These are phyloP conservation scores for Eunapius fragilis DNA, from an alignment of 37 sponge, comb jelly and placozoan genomes.

Conservation along the genomic window DNA sequence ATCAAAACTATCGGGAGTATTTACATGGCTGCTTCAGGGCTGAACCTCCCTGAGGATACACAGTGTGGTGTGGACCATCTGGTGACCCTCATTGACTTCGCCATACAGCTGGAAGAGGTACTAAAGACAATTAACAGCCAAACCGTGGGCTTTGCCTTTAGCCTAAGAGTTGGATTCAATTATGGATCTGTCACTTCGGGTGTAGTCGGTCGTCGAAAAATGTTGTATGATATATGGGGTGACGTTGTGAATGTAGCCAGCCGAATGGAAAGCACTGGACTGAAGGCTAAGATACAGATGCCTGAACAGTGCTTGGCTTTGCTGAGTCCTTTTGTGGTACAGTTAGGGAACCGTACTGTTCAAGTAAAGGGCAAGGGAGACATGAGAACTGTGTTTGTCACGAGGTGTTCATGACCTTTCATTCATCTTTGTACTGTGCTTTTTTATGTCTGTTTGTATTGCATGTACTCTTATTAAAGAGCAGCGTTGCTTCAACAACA, in stretches of 20 bases:
- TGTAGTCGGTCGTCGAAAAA: constrained; percentile 90
- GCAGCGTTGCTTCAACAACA: neutral
- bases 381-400: constrained; percentile 78
- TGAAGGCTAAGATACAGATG: constrained; percentile 80
- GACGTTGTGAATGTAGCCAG: constrained; percentile 97
- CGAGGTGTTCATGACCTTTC: neutral
- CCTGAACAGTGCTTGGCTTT: constrained; percentile 48
- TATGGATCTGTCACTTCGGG: constrained; percentile 91
- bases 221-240: constrained; percentile 97
- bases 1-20: constrained; percentile 92
- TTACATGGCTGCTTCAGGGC: constrained; percentile 93
- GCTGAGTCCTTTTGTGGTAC: constrained; percentile 24
- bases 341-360: constrained; percentile 45
- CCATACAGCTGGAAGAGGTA: constrained; percentile 62
- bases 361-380: constrained; percentile 83
- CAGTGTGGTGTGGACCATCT: constrained; percentile 41
- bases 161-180: constrained; percentile 85
- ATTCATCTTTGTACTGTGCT: neutral
- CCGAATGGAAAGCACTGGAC: constrained; percentile 93
- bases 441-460: neutral
- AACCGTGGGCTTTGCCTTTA: constrained; percentile 36
- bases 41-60: constrained; percentile 17
- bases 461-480: neutral
- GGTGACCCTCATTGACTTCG: constrained; percentile 73
- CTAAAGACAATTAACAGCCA: constrained; percentile 64